Evolutionary conservation across 2,113 vertebrate genomes (phyloP), one percentile per base, ranked within the genome.

Genomic region (Ochotona princeps): DNA sequence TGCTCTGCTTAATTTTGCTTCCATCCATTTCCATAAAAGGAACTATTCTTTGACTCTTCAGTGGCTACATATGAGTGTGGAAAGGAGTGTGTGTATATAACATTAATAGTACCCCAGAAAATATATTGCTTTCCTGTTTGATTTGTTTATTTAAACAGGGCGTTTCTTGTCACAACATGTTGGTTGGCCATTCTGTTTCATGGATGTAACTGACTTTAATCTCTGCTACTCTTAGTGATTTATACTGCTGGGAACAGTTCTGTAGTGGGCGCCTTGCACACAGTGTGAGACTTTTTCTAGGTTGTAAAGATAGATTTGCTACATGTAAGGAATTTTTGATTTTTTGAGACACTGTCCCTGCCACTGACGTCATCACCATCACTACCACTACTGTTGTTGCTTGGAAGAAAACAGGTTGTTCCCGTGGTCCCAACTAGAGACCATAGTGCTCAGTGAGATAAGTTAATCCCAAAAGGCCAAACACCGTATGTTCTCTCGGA

Each of bases 221-320:
- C 26, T 76, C 88, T 84, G 38, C 13, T 84, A 21, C 17, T 84
- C 7, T 65, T 90, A 44, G 38, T 44, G 38, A 44, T 4, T 44
- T 6, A 44, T 44, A 44, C 38, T 44, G 38, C 38, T 6, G 38
- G 38, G 38, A 44, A 65, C 14, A 74, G 0, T 74, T 47, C 26
- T 91, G 3, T 21, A 78, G 11, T 57, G 44, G 44, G 67, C 8
- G 1, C 6, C 26, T 26, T 83, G 6, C 69, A 54, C 32, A 47
- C 32, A 10, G 54, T 23, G 7, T 89, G 60, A 54, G 72, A 72
- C 13, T 83, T 92, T 73, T 15, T 92, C 44, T 72, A n/a, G 57
- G 60, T 80, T 87, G 65, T 66, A 79, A 30, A 86, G 83, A 32
- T 80, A 17, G 30, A 44, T 83, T 94, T 54, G 47, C 54, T 76